These are phyloP conservation scores for Tragelaphus oryx DNA, from an alignment of 2,797 vertebrate species.

Conservation along the genomic window DNA sequence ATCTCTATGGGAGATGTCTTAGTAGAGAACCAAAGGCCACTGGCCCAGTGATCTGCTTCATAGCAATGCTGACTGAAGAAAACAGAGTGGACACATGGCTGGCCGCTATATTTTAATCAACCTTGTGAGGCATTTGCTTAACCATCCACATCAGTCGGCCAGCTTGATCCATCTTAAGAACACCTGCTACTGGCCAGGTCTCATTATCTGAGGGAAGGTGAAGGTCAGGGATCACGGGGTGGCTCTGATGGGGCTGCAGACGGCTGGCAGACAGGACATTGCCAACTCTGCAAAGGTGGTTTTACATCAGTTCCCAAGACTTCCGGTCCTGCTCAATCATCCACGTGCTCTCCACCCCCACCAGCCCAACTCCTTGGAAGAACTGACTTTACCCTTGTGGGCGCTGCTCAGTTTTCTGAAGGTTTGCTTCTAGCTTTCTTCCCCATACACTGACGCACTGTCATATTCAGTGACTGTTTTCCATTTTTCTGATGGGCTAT, in stretches of 20 bases:
- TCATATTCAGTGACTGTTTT: neutral
- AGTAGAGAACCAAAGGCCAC: neutral
- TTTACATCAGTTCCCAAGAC: neutral
- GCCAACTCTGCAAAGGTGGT: neutral
- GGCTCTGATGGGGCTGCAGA: too few relatives aligned
- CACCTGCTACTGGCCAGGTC: neutral
- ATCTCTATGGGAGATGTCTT: neutral
- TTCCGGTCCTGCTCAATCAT: neutral
- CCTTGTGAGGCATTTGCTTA: neutral
- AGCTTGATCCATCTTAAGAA: neutral
- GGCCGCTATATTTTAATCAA: conserved; percentile 3
- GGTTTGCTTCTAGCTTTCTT: neutral
- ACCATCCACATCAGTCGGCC: neutral
- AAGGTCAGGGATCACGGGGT: neutral
- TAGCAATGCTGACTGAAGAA: neutral
- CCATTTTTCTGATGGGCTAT: neutral
- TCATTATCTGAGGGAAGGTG: neutral
- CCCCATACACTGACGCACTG: rapidly evolving
- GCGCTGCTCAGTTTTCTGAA: neutral
- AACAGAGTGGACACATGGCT: neutral
- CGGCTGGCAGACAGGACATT: neutral
- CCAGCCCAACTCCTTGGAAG: neutral
- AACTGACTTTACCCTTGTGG: neutral
- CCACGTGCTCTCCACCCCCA: neutral
- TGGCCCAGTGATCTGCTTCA: neutral